phyloP scores from a whole-genome alignment of 2,113 vertebrate species.

The Alosa alosa region DNA sequence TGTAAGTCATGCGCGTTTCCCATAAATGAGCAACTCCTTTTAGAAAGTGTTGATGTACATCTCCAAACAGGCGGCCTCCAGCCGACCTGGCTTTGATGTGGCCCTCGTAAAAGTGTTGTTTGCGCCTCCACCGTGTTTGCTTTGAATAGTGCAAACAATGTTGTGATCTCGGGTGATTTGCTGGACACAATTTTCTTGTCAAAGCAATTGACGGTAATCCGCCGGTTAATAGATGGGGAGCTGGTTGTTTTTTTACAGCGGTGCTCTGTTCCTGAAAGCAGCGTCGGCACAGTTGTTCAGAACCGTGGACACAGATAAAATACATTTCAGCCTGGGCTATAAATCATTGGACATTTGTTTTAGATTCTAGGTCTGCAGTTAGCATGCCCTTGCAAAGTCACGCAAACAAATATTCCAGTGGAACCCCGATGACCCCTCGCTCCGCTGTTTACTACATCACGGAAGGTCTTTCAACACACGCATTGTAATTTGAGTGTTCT shows the following conservation, averaged over 20 bases:
- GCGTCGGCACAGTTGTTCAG: neutral
- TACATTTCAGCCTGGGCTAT: conserved; percentile 1
- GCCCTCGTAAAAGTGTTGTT: neutral
- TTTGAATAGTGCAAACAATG: conserved; percentile 13
- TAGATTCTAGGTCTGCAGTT: conserved; percentile 2
- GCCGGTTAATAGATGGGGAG: conserved; percentile 8
- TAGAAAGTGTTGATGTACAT: conserved; percentile 17
- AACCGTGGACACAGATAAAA: neutral
- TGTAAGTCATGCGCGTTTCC: neutral
- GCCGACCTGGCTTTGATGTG: conserved; percentile 11
- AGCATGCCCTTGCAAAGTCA: neutral
- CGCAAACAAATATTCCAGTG: conserved; percentile 10
- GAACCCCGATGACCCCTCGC: neutral
- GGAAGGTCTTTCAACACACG: neutral
- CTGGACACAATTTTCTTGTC: conserved; percentile 18
- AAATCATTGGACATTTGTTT: conserved; percentile 18
- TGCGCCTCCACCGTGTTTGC: neutral
- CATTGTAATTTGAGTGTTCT: neutral
- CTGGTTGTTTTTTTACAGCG: neutral
- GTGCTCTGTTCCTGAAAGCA: neutral
- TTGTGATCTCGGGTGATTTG: conserved; percentile 17
- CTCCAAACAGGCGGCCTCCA: conserved; percentile 18
- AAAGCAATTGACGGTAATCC: conserved; percentile 13
- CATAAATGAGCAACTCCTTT: conserved; percentile 34
- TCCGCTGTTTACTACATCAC: conserved; percentile 1